These are phyloP conservation scores for Drosophila rubida DNA, from an alignment of 2,888 invertebrate genomes.

Conservation along the genomic window DNA sequence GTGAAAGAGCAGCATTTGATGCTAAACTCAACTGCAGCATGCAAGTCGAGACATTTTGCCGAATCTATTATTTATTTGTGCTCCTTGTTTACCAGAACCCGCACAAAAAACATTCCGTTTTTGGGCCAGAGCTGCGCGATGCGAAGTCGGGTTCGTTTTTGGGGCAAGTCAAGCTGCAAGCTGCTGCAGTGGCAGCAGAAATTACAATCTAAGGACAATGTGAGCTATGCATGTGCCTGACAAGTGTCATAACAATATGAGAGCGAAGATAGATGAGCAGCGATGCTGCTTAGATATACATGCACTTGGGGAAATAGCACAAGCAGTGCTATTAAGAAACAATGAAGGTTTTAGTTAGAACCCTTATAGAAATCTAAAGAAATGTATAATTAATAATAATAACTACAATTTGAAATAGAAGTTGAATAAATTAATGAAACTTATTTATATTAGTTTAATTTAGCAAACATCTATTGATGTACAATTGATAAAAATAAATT, in stretches of 20 bases:
- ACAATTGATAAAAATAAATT: too few species aligned
- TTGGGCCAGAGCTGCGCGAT: background rate
- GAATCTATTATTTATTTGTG: slow-evolving; percentile 38
- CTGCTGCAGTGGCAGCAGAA: slow-evolving; percentile 15
- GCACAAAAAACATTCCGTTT: background rate
- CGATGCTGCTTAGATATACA: background rate
- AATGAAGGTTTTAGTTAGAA: too few species aligned
- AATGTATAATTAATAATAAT: too few species aligned
- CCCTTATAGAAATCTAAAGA: too few species aligned
- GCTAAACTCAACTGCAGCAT: slow-evolving; percentile 33
- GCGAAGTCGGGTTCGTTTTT: slow-evolving; percentile 18
- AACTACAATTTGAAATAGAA: too few species aligned
- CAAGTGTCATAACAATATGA: slow-evolving; percentile 45
- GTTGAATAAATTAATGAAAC: too few species aligned
- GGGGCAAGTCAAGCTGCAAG: slow-evolving; percentile 8
- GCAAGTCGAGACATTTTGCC: slow-evolving; percentile 17
- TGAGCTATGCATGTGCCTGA: slow-evolving; percentile 8
- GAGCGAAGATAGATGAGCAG: slow-evolving; percentile 24
- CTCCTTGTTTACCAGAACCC: background rate
- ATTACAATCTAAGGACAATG: slow-evolving; percentile 31
- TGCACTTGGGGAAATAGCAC: background rate
- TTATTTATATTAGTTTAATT: too few species aligned
- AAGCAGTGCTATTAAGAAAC: too few species aligned
- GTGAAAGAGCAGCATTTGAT: slow-evolving; percentile 2
- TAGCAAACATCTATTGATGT: too few species aligned